These are phyloP conservation scores for Mormoops blainvillei DNA, from an alignment of 2,113 vertebrate species.

Conservation along the genomic window DNA sequence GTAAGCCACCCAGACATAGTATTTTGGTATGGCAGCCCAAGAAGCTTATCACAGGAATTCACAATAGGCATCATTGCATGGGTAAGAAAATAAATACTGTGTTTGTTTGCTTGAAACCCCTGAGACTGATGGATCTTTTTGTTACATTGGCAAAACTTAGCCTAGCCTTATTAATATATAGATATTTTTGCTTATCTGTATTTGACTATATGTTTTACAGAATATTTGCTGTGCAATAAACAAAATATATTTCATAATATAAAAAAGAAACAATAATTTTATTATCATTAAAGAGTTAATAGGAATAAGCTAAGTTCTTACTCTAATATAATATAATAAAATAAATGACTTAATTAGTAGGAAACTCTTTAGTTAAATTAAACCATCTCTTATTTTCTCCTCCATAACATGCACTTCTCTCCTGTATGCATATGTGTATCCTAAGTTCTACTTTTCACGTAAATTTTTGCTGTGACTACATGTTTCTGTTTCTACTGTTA, in stretches of 20 bases:
- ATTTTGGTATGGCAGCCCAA: background rate
- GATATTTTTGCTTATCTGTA: background rate
- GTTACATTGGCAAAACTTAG: background rate
- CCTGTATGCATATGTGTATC: background rate
- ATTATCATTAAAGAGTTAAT: background rate
- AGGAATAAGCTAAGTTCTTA: background rate
- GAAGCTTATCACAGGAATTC: background rate
- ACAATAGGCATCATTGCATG: background rate
- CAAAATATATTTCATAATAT: background rate
- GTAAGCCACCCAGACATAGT: background rate
- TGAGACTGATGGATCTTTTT: background rate
- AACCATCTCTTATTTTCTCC: background rate
- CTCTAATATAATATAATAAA: background rate
- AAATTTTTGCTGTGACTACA: background rate
- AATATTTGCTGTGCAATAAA: background rate
- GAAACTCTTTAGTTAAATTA: conserved; percentile 9
- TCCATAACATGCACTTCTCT: background rate
- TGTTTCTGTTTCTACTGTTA: background rate
- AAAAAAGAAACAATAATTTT: background rate
- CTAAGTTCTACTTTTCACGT: background rate
- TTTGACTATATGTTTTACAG: background rate
- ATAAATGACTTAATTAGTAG: background rate
- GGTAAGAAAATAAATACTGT: background rate
- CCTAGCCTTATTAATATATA: background rate
- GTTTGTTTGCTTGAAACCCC: background rate